phyloP scores from a whole-genome alignment of 1,140 invertebrate species.

The Pemphigus obesinymphae region DNA sequence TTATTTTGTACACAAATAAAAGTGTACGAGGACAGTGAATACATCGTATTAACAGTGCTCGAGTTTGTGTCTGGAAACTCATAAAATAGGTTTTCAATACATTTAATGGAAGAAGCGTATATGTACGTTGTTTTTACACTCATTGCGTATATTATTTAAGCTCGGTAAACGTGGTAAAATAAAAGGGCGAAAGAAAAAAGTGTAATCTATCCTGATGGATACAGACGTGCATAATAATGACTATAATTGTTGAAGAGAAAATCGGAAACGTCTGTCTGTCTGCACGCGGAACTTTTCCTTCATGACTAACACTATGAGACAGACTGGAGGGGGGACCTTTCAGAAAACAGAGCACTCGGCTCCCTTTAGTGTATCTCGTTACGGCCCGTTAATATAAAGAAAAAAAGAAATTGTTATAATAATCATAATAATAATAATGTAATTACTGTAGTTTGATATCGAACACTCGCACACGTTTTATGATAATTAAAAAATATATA shows the following conservation, averaged over 20 bases:
- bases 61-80: neutral
- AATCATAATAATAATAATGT: conserved; percentile 27
- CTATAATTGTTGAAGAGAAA: conserved; percentile 24
- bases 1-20: neutral
- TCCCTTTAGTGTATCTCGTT: conserved; percentile 26
- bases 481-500: conserved; percentile 40
- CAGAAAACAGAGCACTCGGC: conserved; percentile 19
- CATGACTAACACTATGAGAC: conserved; percentile 9
- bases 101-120: conserved; percentile 25
- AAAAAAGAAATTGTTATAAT: neutral
- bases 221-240: conserved; percentile 28
- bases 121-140: neutral
- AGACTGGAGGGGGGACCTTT: conserved; percentile 1
- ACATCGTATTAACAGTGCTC: neutral
- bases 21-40: neutral
- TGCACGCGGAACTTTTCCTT: neutral
- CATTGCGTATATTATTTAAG: conserved; percentile 31
- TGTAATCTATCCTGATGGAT: conserved; percentile 37
- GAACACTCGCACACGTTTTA: conserved; percentile 16
- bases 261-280: conserved; percentile 20
- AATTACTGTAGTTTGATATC: conserved; percentile 34
- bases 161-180: conserved; percentile 19
- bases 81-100: conserved; percentile 35
- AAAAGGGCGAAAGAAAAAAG: conserved; percentile 33
- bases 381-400: conserved; percentile 35